Base-by-base conservation (phyloP, 2,888 invertebrate genomes). In the Scrobipalpa atriplicella region DNA sequence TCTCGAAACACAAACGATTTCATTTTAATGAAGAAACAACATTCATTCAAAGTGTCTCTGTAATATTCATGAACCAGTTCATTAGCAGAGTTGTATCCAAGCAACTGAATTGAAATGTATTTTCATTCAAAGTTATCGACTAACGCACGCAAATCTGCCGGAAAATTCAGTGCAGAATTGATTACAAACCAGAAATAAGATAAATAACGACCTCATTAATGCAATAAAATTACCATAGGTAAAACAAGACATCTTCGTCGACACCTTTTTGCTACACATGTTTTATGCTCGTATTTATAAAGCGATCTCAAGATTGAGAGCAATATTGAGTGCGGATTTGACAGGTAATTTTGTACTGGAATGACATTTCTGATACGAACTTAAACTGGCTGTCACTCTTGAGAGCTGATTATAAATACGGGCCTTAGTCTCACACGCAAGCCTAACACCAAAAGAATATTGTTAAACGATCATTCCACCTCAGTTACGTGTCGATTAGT, bases 401-500 rank as follows among this genome's bases (percentile, higher is more conserved):
- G n/a, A n/a, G n/a, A n/a, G n/a, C n/a, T n/a, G n/a, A n/a, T n/a
- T n/a, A n/a, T n/a, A n/a, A n/a, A n/a, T n/a, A n/a, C n/a, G n/a
- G n/a, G n/a, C n/a, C n/a, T n/a, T 36, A 6, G 29, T 3, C n/a
- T 21, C 54, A 1, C 60, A 60, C 60, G 60, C 60, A 16, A 60
- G 36, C 19, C 56, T 36, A 29, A 2, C 21, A 58, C 36, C 7
- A 38, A 38, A 60, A 18, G 18, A 16, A 41, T 61, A 61, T 13
- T 13, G 38, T 41, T 61, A 13, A 43, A 39, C 51, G 66, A 66
- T 66, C 66, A 66, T 62, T 66, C 54, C 54, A 41, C 41, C 61
- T 64, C 21, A 21, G 52, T 66, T 62, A 62, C 62, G 62, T 66
- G 66, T 21, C 38, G 38, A 62, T 66, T 11, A 41, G 62, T 66